phyloP scores from a whole-genome alignment of 2,797 vertebrate genomes.

The Ptychobarbus kaznakovi region DNA sequence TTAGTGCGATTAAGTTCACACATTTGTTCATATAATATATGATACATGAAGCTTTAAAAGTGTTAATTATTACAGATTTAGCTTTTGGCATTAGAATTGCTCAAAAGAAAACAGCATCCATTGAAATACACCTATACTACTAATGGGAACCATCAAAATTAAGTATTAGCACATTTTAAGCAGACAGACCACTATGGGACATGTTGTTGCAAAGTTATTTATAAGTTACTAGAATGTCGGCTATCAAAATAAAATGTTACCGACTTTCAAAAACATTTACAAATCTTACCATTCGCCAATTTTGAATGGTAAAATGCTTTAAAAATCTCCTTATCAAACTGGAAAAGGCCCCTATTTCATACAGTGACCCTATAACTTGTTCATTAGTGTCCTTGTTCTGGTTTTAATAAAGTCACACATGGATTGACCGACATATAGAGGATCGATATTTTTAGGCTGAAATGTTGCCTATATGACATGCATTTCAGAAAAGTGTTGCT shows the following conservation, averaged over 20 bases:
- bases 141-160: too few relatives aligned
- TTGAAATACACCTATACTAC: background rate
- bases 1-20: conserved; percentile 45
- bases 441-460: conserved; percentile 15
- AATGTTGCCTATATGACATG: conserved; percentile 22
- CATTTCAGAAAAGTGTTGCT: conserved; percentile 9
- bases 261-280: too few relatives aligned
- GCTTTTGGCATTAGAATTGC: background rate
- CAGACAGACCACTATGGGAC: background rate
- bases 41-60: background rate
- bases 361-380: background rate
- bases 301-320: background rate
- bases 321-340: background rate
- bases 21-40: conserved; percentile 10
- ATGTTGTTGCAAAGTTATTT: background rate
- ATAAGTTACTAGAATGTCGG: background rate
- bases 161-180: background rate
- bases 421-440: background rate
- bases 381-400: background rate
- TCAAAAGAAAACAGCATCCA: too few relatives aligned
- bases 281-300: background rate
- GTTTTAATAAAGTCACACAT: conserved; percentile 6
- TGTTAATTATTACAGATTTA: conserved; percentile 25
- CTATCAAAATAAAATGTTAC: too few relatives aligned
- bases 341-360: background rate